These are phyloP conservation scores for Melitaea athalia DNA, from an alignment of 2,888 invertebrate species.

Conservation along the genomic window DNA sequence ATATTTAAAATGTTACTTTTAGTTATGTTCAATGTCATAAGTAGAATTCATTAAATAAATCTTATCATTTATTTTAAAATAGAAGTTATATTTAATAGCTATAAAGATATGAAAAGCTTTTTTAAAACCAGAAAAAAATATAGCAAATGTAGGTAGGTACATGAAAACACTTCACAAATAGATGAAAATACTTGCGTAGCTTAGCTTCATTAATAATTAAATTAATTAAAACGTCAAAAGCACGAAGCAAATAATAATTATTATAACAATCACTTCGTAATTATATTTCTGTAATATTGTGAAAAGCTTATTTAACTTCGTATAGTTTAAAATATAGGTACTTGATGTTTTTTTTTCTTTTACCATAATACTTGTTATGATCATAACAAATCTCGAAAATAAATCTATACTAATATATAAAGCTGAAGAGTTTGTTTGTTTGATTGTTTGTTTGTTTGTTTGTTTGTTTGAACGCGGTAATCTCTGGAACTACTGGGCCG, in stretches of 20 bases:
- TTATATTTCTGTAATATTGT: conserved; percentile 5
- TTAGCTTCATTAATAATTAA: conserved; percentile 7
- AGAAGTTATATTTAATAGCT: too few relatives aligned
- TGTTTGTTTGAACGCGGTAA: too few relatives aligned
- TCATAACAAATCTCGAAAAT: too few relatives aligned
- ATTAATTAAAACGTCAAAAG: conserved; percentile 23
- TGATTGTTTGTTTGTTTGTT: too few relatives aligned
- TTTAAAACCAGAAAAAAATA: background rate
- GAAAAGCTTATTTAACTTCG: background rate
- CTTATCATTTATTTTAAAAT: too few relatives aligned
- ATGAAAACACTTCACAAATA: background rate
- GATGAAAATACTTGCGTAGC: background rate
- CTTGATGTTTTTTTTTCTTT: background rate
- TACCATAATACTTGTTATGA: too few relatives aligned
- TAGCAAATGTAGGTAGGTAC: background rate
- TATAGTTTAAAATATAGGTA: background rate
- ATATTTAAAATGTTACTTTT: too few relatives aligned
- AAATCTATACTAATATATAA: too few relatives aligned
- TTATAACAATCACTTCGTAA: conserved; percentile 25
- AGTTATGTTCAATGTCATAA: too few relatives aligned
- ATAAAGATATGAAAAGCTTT: background rate
- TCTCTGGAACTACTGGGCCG: too few relatives aligned
- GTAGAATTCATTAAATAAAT: too few relatives aligned
- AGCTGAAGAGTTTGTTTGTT: too few relatives aligned
- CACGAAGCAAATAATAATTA: conserved; percentile 20